Evolutionary conservation across 2,113 vertebrate species (phyloP), one percentile per base, ranked within the genome.

Genomic region (Danionella cerebrum): DNA sequence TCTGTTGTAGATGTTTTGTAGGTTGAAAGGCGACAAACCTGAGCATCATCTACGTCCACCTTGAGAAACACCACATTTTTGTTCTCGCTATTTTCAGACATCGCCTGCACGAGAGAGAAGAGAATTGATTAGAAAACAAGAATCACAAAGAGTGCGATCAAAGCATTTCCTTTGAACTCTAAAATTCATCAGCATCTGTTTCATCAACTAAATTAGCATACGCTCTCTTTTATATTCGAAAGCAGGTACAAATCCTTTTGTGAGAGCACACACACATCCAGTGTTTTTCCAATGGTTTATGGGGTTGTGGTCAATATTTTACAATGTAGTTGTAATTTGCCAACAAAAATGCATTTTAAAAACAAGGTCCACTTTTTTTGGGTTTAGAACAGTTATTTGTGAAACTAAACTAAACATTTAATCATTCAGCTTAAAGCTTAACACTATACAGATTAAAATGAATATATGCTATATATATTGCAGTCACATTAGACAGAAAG

Each of bases 41-140:
- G 39, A 66, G 88, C 91, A 0, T 93, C 91, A 62, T 98, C 95
- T 79, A 96, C 91, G 3, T 98, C 94, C 5, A 98, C 88, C 86
- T 95, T 93, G 3, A 95, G 74, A 82, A 98, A 98, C 12, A 96
- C 31, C 25, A 94, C 91, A 0, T 91, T 39, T 0, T 33, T 10
- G 53, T 89, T 85, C 0, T 87, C 44, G n/a, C n/a, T n/a, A n/a
- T n/a, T n/a, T 4, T 78, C 52, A 22, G 71, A 64, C 64, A 91
- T 22, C 9, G 1, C 0, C 94, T 97, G 72, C 36, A 3, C 55
- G 29, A 25, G 66, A 64, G 31, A n/a, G 5, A 2, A 71, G 3
- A 42, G 3, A 21, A 52, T 41, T 35, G n/a, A 60, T 14, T 13
- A 21, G 22, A 29, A 42, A 55, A 13, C 13, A n/a, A 24, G 67